Evolutionary conservation across 2,888 invertebrate genomes (phyloP).

Genomic region (Hirudinaria manillensis): DNA sequence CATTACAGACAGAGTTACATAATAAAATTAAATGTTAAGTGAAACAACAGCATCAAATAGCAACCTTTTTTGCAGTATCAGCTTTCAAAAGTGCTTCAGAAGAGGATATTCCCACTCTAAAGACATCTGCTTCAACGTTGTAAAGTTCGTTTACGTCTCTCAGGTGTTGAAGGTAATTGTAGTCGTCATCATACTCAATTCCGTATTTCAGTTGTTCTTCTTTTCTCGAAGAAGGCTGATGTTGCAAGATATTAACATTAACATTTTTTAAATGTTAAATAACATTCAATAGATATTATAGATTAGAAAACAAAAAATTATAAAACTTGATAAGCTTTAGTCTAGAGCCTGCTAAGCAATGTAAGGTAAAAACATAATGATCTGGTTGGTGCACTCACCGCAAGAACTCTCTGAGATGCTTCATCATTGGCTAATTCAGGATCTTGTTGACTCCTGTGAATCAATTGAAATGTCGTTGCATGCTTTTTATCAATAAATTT

Average conservation of each 20-base stretch:
- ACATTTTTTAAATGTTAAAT: not conserved
- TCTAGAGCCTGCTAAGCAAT: not conserved
- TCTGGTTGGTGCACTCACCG: constrained; percentile 33
- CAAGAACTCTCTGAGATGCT: constrained; percentile 78
- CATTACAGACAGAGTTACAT: not conserved
- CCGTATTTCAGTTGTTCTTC: constrained; percentile 72
- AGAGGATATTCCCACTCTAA: constrained; percentile 12
- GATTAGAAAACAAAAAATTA: too few relatives aligned
- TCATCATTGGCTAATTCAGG: constrained; percentile 80
- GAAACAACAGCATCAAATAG: not conserved
- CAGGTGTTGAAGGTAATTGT: constrained; percentile 88
- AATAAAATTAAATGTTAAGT: not conserved
- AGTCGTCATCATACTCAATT: constrained; percentile 87
- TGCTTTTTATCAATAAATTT: constrained; percentile 86
- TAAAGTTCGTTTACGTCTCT: constrained; percentile 46
- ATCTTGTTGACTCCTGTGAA: constrained; percentile 88
- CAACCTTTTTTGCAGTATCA: constrained; percentile 12
- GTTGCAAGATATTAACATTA: not conserved
- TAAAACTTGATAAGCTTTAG: not conserved
- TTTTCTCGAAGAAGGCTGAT: constrained; percentile 30
- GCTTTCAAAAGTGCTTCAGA: constrained; percentile 17
- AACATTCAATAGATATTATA: too few relatives aligned
- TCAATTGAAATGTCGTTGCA: constrained; percentile 81
- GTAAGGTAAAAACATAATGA: constrained; percentile 1
- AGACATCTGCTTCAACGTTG: constrained; percentile 37